Conservation (phyloP, 2,797 vertebrate species). For the Borostomias antarcticus region DNA sequence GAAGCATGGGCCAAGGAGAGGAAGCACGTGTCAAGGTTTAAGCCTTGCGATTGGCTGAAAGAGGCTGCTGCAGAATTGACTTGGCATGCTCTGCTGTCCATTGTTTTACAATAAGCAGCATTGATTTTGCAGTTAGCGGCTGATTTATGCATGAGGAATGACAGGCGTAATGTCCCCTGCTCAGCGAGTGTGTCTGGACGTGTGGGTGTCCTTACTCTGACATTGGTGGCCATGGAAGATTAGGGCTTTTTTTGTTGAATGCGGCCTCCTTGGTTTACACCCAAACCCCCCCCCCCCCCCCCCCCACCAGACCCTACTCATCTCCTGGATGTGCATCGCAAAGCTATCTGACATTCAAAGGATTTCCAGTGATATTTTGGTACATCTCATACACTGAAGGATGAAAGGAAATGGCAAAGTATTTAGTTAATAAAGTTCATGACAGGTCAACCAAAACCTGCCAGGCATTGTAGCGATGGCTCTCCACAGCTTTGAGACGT, state of each 20-base stretch:
- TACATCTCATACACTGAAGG: neutral
- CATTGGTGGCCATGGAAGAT: constrained; percentile 29
- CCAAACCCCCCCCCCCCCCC: too few species aligned
- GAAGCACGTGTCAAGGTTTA: neutral
- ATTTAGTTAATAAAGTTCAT: neutral
- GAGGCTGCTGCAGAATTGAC: constrained; percentile 40
- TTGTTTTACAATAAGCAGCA: constrained; percentile 65
- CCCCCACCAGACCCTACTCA: too few species aligned
- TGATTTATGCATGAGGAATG: constrained; percentile 58
- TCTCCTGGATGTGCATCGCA: neutral
- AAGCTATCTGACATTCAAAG: neutral
- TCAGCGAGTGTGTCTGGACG: constrained; percentile 27
- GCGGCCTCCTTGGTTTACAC: neutral
- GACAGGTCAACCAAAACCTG: neutral
- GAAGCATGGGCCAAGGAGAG: neutral
- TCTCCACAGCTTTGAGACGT: neutral
- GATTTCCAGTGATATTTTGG: too few species aligned
- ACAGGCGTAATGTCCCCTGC: constrained; percentile 37
- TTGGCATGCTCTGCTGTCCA: constrained; percentile 50
- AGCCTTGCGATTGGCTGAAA: constrained; percentile 28
- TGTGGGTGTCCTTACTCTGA: constrained; percentile 31
- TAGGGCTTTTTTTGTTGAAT: neutral
- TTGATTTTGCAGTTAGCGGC: constrained; percentile 65
- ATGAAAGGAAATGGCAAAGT: neutral
- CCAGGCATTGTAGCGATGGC: neutral